A percentile compares a stretch with the other conserved stretches of the same genome.
Conservation (phyloP, 1,140 invertebrate genomes). For the Drosophila parabipectinata region DNA sequence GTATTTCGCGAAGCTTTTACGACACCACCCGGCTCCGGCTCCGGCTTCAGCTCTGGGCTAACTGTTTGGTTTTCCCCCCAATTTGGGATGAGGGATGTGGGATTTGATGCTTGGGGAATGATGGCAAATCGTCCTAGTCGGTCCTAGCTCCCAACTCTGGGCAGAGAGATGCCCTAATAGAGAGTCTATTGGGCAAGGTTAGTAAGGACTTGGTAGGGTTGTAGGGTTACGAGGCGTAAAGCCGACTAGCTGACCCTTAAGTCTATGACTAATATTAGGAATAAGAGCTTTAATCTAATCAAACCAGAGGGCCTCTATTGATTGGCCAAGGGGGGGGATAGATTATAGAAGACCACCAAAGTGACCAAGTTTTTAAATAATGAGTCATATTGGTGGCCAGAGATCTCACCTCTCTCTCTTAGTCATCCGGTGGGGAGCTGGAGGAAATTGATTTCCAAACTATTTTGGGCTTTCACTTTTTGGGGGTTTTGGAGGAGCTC, state of each 20-base stretch:
- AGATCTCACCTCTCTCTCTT: background rate
- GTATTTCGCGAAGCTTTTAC: slow-evolving; percentile 8
- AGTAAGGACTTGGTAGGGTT: background rate
- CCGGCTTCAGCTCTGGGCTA: slow-evolving; percentile 14
- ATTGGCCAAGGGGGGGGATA: background rate
- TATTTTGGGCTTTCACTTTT: slow-evolving; percentile 29
- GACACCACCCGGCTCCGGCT: background rate
- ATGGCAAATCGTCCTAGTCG: no score
- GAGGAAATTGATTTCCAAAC: slow-evolving; percentile 5
- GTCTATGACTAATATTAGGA: no score
- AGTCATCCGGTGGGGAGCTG: background rate
- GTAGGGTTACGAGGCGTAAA: no score
- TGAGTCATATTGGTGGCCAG: background rate
- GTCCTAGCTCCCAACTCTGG: no score
- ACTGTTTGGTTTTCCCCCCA: slow-evolving; percentile 25
- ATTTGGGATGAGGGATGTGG: background rate
- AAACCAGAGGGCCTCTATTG: background rate
- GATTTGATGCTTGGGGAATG: no score
- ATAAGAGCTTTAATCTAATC: no score
- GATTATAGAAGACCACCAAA: no score
- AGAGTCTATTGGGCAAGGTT: background rate
- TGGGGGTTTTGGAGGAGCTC: no score
- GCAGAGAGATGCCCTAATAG: background rate
- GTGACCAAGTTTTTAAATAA: no score
- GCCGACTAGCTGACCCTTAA: no score